Base-by-base conservation (phyloP, 2,888 invertebrate genomes). In the Drosophila setosimentum region DNA sequence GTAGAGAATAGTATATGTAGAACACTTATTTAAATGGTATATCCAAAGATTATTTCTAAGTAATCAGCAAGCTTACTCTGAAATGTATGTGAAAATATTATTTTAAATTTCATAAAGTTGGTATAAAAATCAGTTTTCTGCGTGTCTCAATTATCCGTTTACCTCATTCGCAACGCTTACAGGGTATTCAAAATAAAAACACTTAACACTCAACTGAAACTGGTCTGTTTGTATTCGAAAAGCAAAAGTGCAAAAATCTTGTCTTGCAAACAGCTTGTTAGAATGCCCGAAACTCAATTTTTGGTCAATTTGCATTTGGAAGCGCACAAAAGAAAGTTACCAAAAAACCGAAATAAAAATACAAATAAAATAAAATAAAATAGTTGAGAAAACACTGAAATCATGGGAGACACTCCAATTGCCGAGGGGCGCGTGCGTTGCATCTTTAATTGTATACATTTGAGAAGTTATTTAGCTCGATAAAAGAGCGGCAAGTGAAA, bases 401-500 rank as follows among this genome's bases (percentile, higher is more conserved):
- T 72, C 65, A 78, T 78, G 78, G 58, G 13, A 67, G 73, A 68
- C 65, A 67, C 53, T 77, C 42, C 62, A 81, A 68, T 63, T 72
- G 78, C 67, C 55, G 59, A 32, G 57, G 77, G 80, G 83, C 90
- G 85, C 86, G 87, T 87, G 87, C 79, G 84, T 76, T 87, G 87
- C 87, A 87, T 87, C 89, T 76, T 82, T 87, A 87, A 90, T 90
- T 87, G 87, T 83, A 81, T 77, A 83, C 49, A 86, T 68, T 86
- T 75, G 60, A 59, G 61, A 67, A 69, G 61, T 71, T 87, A 84
- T 68, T 80, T 82, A 58, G 73, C 73, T 73, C 61, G 77, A 77
- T 80, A 70, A 49, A 70, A 33, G n/a, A 55, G 11, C 7, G 57
- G 5, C 5, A 16, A 42, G 57, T 30, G 57, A 57, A 57, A 57